Evolutionary conservation across 2,888 invertebrate genomes (phyloP), one percentile per base, ranked within the genome.

Genomic region (Malacosoma neustria): DNA sequence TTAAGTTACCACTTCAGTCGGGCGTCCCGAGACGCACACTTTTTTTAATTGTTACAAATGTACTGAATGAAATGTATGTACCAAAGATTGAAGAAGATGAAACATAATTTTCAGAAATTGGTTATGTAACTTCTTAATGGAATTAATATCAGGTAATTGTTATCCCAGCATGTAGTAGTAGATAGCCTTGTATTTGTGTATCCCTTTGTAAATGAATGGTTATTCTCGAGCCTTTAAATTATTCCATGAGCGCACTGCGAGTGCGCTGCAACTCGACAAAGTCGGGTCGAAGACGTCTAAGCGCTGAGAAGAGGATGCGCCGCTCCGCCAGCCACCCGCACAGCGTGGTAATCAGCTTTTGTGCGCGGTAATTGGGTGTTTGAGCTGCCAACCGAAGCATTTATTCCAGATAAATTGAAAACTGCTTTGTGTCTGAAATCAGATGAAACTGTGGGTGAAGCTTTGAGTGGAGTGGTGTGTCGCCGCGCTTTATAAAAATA

Each of bases 351-450:
- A 84, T 84, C 84, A 84, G 82, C 85, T 84, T 82, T 84, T 84
- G 81, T 85, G 80, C 70, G 66, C 75, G 65, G 79, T 84, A 84
- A 84, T 84, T 84, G 82, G 82, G 80, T 82, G 82, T 81, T 81
- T 84, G 81, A 82, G 80, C 81, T 81, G 76, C 79, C 82, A 80
- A 79, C 77, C 77, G 72, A 72, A 74, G 79, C 84, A 80, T 85
- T 85, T 84, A 82, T 81, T 79, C 74, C 72, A 73, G 71, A 81
- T 82, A 82, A 82, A 84, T 82, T 84, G 79, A 81, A 82, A 84
- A 79, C 75, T 81, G 73, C 76, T 79, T 76, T 80, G 75, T 76
- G 72, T 72, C 65, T 68, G 59, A 68, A 75, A 77, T 75, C 72
- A 64, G 70, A 72, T 61, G 65, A 68, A 69, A 61, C 69, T 71